Evolutionary conservation across 2,797 vertebrate species (phyloP).

Genomic region (Coregonus suidteri): DNA sequence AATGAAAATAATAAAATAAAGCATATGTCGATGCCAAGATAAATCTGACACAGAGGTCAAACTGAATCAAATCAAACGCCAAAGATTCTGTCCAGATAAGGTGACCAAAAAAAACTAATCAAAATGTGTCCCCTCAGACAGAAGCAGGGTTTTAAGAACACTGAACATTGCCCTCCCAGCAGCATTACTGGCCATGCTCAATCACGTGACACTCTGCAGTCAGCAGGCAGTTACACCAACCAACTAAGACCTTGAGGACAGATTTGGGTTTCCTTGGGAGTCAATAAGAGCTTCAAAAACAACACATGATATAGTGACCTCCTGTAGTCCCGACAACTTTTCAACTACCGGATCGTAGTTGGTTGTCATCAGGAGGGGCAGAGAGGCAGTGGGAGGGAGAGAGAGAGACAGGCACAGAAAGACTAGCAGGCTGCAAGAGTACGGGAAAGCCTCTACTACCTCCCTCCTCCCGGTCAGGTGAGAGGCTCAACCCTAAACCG

Average conservation of each 20-base stretch:
- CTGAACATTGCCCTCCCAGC: background rate
- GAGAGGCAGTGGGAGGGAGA: background rate
- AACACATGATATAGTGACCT: conserved; percentile 7
- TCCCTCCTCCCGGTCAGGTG: background rate
- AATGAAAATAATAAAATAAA: too few relatives aligned
- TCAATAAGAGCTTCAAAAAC: conserved; percentile 38
- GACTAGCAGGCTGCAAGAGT: background rate
- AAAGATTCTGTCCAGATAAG: background rate
- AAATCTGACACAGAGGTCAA: background rate
- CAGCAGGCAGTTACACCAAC: background rate
- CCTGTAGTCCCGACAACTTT: background rate
- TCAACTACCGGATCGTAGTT: background rate
- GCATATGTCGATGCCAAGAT: background rate
- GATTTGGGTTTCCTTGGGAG: conserved; percentile 45
- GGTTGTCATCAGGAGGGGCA: background rate
- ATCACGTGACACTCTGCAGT: conserved; percentile 13
- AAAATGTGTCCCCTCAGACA: too few relatives aligned
- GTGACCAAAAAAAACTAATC: too few relatives aligned
- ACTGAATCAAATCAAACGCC: background rate
- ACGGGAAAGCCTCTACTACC: background rate
- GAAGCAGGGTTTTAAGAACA: too few relatives aligned
- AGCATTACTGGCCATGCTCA: conserved; percentile 6
- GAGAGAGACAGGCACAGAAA: background rate
- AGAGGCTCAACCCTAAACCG: background rate
- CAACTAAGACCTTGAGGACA: conserved; percentile 29